These are phyloP conservation scores for Lagothrix lagotricha DNA, from an alignment of 2,797 vertebrate genomes.

Conservation along the genomic window DNA sequence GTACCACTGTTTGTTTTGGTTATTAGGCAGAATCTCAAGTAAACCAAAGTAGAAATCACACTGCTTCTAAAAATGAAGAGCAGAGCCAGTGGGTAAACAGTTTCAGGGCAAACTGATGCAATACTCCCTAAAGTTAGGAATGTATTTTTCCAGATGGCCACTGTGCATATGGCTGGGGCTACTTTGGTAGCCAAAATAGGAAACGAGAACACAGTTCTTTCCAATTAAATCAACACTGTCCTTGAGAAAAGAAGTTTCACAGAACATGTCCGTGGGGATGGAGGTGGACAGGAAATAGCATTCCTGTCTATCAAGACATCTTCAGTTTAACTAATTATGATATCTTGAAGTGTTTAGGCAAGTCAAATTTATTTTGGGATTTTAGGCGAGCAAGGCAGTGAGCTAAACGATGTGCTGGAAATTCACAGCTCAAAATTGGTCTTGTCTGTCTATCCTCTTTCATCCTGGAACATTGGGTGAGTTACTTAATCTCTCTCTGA, in stretches of 20 bases:
- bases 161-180: conserved; percentile 45
- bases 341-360: conserved; percentile 40
- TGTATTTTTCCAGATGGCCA: conserved; percentile 77
- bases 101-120: conserved; percentile 44
- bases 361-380: conserved; percentile 63
- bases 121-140: conserved; percentile 53
- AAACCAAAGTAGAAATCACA: conserved; percentile 16
- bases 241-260: conserved; percentile 72
- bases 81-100: conserved; percentile 55
- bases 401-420: conserved; percentile 38
- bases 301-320: not conserved
- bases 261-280: not conserved
- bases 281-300: conserved; percentile 16
- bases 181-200: conserved; percentile 66
- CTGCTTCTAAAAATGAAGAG: conserved; percentile 37
- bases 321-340: conserved; percentile 47
- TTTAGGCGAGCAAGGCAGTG: conserved; percentile 39
- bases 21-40: conserved; percentile 12
- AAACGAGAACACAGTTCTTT: conserved; percentile 65
- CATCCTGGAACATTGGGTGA: conserved; percentile 64
- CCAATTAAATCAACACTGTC: conserved; percentile 68
- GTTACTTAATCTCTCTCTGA: conserved; percentile 65
- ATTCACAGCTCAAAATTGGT: conserved; percentile 57
- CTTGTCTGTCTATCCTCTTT: conserved; percentile 49
- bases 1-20: not conserved